phyloP scores from a whole-genome alignment of 2,113 vertebrate genomes.

The Eurypyga helias region DNA sequence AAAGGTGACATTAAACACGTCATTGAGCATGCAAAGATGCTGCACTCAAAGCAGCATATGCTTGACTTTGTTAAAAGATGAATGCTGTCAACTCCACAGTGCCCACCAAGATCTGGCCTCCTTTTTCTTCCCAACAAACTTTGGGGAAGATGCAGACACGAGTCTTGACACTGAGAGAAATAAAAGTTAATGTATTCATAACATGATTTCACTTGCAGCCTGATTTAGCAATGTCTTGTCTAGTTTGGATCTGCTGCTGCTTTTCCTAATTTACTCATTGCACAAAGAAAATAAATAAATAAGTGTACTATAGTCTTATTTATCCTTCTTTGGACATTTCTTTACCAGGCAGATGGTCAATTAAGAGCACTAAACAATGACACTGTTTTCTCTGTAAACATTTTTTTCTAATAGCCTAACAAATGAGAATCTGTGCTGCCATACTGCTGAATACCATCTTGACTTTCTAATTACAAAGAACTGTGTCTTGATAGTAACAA shows the following conservation, averaged over 20 bases:
- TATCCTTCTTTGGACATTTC: conserved; percentile 86
- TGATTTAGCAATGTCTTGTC: conserved; percentile 76
- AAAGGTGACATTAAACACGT: conserved; percentile 81
- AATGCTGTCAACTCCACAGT: conserved; percentile 68
- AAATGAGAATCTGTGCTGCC: conserved; percentile 85
- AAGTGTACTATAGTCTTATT: conserved; percentile 79
- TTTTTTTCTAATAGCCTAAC: conserved; percentile 88
- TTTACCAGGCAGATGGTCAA: conserved; percentile 87
- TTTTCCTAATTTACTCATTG: conserved; percentile 77
- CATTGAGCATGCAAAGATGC: conserved; percentile 80
- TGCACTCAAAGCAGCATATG: conserved; percentile 73
- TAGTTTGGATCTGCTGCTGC: conserved; percentile 70
- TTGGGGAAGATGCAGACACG: conserved; percentile 47
- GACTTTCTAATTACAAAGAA: conserved; percentile 89
- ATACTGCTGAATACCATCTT: conserved; percentile 85
- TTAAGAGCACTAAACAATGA: conserved; percentile 89
- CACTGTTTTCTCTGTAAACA: conserved; percentile 87
- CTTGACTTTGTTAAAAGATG: conserved; percentile 78
- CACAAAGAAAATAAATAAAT: conserved; percentile 83
- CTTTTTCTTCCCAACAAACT: conserved; percentile 66
- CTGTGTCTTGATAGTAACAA: conserved; percentile 87
- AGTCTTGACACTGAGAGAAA: conserved; percentile 70
- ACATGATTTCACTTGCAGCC: conserved; percentile 73
- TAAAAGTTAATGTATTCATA: conserved; percentile 67
- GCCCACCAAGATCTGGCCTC: conserved; percentile 62